Conservation (phyloP, 2,113 vertebrate genomes). For the Chaetops frenatus region DNA sequence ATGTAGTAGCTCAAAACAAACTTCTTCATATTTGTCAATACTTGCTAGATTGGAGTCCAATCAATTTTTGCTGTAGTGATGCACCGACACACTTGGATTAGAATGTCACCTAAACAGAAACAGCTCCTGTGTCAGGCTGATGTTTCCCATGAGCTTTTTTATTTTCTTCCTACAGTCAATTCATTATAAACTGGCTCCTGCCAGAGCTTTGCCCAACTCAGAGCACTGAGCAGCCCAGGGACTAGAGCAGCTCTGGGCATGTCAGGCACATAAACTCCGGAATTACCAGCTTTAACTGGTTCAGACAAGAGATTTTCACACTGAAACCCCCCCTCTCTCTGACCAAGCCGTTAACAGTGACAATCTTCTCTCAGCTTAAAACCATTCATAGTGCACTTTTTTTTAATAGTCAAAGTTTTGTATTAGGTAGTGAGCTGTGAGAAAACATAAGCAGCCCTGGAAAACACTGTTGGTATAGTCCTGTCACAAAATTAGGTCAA, state of each 20-base stretch:
- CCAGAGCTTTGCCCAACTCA: not conserved
- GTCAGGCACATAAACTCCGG: not conserved
- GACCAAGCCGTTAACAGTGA: not conserved
- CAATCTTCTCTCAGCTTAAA: not conserved
- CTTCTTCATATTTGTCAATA: not conserved
- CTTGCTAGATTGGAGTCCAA: not conserved
- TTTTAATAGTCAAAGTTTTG: not conserved
- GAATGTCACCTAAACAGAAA: constrained; percentile 6
- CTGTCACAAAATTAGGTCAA: not conserved
- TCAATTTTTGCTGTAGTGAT: not conserved
- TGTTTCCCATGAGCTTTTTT: not conserved
- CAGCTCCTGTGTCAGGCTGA: not conserved
- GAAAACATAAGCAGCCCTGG: not conserved
- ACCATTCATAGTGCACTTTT: not conserved
- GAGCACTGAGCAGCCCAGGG: not conserved
- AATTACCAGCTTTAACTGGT: not conserved
- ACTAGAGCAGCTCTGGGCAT: not conserved
- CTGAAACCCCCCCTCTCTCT: not conserved
- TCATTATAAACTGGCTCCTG: not conserved
- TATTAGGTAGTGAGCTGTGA: not conserved
- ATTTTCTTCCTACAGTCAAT: not conserved
- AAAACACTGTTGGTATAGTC: not conserved
- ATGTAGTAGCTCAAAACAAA: not conserved
- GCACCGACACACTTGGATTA: not conserved
- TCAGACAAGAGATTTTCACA: not conserved